Percentiles rank a stretch among this genome's conserved stretches.
Conservation (phyloP, 1,140 invertebrate species). For the Euwallacea fornicatus region DNA sequence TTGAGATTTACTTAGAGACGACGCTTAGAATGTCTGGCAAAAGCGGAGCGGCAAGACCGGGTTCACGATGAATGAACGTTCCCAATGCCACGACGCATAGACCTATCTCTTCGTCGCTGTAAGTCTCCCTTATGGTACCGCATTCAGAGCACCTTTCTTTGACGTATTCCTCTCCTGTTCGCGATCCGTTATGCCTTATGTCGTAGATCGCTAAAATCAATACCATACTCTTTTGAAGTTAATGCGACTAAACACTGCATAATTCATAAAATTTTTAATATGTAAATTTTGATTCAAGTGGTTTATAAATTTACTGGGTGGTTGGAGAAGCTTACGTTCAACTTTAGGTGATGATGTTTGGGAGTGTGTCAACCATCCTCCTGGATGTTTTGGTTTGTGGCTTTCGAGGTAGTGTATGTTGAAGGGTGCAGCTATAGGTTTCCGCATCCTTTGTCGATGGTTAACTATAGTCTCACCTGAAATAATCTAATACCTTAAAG, state of each 20-base stretch:
- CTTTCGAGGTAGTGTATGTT: slow-evolving; percentile 51
- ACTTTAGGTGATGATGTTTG: slow-evolving; percentile 45
- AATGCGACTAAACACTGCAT: no score
- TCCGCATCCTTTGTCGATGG: slow-evolving; percentile 54
- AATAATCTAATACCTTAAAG: not conserved
- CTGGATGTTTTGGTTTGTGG: slow-evolving; percentile 53
- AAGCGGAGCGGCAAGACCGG: slow-evolving; percentile 87
- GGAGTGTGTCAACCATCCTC: slow-evolving; percentile 49
- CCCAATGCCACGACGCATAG: slow-evolving; percentile 91
- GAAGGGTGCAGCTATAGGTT: slow-evolving; percentile 53
- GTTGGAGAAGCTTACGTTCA: slow-evolving; percentile 29
- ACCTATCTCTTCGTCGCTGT: slow-evolving; percentile 95
- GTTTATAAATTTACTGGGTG: not conserved
- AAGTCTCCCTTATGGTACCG: slow-evolving; percentile 84
- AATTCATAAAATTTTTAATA: no score
- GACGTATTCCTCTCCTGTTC: slow-evolving; percentile 73
- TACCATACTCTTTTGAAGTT: not conserved
- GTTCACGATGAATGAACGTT: slow-evolving; percentile 95
- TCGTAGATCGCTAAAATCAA: slow-evolving; percentile 42
- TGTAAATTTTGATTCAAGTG: not conserved
- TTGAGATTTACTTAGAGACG: slow-evolving; percentile 74
- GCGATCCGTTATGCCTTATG: slow-evolving; percentile 64
- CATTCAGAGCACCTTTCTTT: slow-evolving; percentile 77
- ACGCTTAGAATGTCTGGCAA: slow-evolving; percentile 88
- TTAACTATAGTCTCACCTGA: slow-evolving; percentile 45